Evolutionary conservation across 2,797 vertebrate genomes (phyloP), one percentile per base, ranked within the genome.

Genomic region (Eulemur albifrons): DNA sequence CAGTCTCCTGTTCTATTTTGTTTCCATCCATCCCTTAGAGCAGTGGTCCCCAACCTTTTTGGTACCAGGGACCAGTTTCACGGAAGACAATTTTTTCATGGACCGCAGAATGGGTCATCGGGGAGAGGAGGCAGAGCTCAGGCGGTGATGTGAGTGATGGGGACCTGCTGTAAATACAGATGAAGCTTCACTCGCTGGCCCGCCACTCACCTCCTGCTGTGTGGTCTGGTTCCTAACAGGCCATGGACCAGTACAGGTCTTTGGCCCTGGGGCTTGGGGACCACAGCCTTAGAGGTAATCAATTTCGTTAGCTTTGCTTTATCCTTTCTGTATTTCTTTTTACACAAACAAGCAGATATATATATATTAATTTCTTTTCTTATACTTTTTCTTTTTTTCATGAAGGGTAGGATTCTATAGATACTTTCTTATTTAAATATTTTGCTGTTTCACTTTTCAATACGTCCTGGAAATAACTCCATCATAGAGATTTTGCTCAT

Each of bases 401-500:
- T n/a, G 3, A 82, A 59, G 65, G 13, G 7, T 85, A 77, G 40
- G 12, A 52, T 77, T 40, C 52, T 50, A 21, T 40, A 59, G 35
- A 14, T 73, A 18, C 20, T 88, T 32, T 83, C 35, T 43, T 83
- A 52, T 50, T 23, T 57, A 57, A 57, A 57, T 57, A 73, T 17
- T 87, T 83, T 69, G 12, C 35, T 87, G 1, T 90, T 90, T 84
- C 32, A 54, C 35, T 92, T 70, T 48, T 18, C 14, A 57, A 5
- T 65, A 4, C 45, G 35, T 89, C 35, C 57, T 87, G 63, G 76
- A 87, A 94, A 79, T 83, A 57, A n/a, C 48, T 83, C 30, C 21
- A 67, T 69, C 21, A 65, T 23, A 35, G 30, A 95, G 45, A 82
- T 54, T 90, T 86, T 48, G 38, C 10, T 79, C 21, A 54, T n/a